phyloP scores from a whole-genome alignment of 2,113 vertebrate genomes.

The Fulmarus glacialis region DNA sequence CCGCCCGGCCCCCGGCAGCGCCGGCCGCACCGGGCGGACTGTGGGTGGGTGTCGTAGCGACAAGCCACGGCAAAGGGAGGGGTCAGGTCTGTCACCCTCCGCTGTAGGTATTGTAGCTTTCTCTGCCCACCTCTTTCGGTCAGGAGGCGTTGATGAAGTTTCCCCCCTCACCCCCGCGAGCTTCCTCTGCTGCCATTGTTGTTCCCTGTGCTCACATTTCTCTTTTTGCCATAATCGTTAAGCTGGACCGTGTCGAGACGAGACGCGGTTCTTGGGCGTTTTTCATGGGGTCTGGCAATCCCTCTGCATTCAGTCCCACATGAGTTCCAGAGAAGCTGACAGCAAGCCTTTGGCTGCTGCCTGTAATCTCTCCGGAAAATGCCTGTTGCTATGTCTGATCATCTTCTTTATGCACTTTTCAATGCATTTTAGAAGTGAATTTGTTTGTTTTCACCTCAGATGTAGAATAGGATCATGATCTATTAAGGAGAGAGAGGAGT shows the following conservation, averaged over 20 bases:
- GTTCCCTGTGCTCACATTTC: accelerated
- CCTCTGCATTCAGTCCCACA: accelerated
- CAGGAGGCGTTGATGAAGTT: accelerated
- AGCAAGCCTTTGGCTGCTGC: not conserved
- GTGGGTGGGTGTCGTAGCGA: not conserved
- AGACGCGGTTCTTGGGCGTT: accelerated
- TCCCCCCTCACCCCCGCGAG: not conserved
- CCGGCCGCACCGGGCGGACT: not conserved
- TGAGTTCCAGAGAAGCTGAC: not conserved
- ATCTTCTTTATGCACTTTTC: not conserved
- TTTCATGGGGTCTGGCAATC: accelerated
- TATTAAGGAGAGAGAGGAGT: not conserved
- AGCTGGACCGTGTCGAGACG: accelerated
- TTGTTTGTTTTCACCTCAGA: not conserved
- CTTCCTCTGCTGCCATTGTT: accelerated
- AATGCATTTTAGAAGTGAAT: not conserved
- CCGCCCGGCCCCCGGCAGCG: not conserved
- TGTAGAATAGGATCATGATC: not conserved
- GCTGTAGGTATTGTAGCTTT: accelerated
- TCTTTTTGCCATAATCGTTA: accelerated
- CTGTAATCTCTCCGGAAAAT: not conserved
- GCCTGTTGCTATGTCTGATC: not conserved
- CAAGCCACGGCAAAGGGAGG: too few species aligned
- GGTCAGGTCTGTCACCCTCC: not conserved
- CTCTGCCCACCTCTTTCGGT: not conserved